Evolutionary conservation across 2,888 invertebrate genomes (phyloP).

Genomic region (Cephus rjabovi): DNA sequence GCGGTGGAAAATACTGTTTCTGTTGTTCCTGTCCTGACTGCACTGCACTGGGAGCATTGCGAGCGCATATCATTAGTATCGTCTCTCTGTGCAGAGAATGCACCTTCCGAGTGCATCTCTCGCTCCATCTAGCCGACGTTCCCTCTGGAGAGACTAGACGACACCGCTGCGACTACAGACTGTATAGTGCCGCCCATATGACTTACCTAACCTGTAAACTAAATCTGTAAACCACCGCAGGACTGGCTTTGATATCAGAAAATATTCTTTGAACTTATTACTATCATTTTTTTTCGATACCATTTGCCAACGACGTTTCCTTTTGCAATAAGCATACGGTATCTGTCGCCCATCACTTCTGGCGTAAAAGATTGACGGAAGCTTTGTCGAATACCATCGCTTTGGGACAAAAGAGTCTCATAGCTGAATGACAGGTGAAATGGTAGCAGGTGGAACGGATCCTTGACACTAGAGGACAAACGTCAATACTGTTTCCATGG

Average conservation of each 20-base stretch:
- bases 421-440: background rate
- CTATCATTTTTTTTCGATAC: background rate
- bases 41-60: conserved; percentile 11
- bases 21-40: conserved; percentile 14
- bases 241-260: background rate
- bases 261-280: background rate
- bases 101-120: conserved; percentile 6
- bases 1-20: conserved; percentile 28
- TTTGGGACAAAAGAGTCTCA: background rate
- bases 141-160: background rate
- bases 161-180: background rate
- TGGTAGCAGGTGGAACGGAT: background rate
- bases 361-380: too few species aligned
- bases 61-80: conserved; percentile 28
- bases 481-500: too few species aligned
- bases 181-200: background rate
- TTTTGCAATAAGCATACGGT: background rate
- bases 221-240: background rate
- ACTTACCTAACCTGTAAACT: background rate
- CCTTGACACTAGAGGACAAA: background rate
- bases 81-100: background rate
- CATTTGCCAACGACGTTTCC: background rate
- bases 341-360: background rate
- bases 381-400: background rate
- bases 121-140: background rate